phyloP scores from a whole-genome alignment of 2,113 vertebrate species.

The Xenopus borealis region DNA sequence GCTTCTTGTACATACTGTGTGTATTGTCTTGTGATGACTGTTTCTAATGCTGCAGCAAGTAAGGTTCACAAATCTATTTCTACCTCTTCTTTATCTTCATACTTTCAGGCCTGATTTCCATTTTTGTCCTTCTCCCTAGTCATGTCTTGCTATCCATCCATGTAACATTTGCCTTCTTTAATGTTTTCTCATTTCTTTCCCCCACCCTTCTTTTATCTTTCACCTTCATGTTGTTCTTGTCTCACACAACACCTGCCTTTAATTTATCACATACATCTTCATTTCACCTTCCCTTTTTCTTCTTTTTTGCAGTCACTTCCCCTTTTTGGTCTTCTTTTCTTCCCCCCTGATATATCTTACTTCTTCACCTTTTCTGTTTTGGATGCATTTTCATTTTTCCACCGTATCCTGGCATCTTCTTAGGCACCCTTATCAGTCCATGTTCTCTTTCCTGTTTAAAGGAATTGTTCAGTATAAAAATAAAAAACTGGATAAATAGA shows the following conservation, averaged over 20 bases:
- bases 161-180: no score
- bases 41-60: slow-evolving; percentile 20
- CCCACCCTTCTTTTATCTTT: slow-evolving; percentile 27
- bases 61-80: slow-evolving; percentile 3
- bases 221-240: slow-evolving; percentile 42
- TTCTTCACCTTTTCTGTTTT: slow-evolving; percentile 18
- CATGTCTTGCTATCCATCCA: no score
- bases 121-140: not conserved
- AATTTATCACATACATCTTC: not conserved
- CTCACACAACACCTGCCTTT: slow-evolving; percentile 15
- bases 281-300: slow-evolving; percentile 8
- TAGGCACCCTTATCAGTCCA: not conserved
- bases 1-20: not conserved
- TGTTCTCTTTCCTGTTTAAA: not conserved
- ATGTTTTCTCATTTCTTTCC: slow-evolving; percentile 16
- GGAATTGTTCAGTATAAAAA: no score
- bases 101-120: not conserved
- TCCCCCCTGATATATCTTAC: not conserved
- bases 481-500: no score
- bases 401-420: not conserved
- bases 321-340: not conserved
- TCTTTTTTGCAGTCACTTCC: not conserved
- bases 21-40: not conserved
- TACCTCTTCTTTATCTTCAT: not conserved
- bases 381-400: slow-evolving; percentile 13